Base-by-base conservation (phyloP, 2,888 invertebrate genomes). In the Brassicogethes aeneus region DNA sequence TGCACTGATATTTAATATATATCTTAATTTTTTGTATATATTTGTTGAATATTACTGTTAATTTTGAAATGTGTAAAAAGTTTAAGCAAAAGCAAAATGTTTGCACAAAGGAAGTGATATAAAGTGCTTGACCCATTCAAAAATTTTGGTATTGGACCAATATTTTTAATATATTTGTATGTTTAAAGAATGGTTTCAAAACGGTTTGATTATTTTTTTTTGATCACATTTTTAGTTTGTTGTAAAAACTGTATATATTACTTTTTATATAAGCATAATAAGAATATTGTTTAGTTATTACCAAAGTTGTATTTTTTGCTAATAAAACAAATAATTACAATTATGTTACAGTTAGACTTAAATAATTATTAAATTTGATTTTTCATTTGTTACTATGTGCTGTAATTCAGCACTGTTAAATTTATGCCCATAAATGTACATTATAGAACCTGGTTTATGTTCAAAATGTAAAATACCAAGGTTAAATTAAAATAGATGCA, bases 121-220 rank as follows among this genome's bases (percentile, higher is more conserved):
- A 51, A 57, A 60, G 56, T 57, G 57, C 56, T 58, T 59, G 45
- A 53, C 44, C 44, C 45, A 40, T 46, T 44, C 43, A 44, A 49
- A 49, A 44, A 54, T 58, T 60, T 61, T 60, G 56, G 59, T 62
- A 60, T 59, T 50, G 62, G 64, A 64, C 64, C 64, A 64, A 61
- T 40, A 52, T 23, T 7, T 7, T 23, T 23, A 10, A 23, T 23
- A 7, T 23, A 7, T 23, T 23, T 7, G 23, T 10, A 23, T 23
- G 23, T 5, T 7, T 5, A 23, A 5, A 23, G 23, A 23, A 7
- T 23, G 10, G 5, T 23, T 23, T 23, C 5, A 23, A 23, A 23
- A n/a, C n/a, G n/a, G n/a, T n/a, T 23, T 23, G 23, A 23, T 23
- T 23, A 10, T 23, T n/a, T n/a, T n/a, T n/a, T n/a, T n/a, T n/a